Evolutionary conservation across 2,113 vertebrate genomes (phyloP).

Genomic region (Geococcyx californianus): DNA sequence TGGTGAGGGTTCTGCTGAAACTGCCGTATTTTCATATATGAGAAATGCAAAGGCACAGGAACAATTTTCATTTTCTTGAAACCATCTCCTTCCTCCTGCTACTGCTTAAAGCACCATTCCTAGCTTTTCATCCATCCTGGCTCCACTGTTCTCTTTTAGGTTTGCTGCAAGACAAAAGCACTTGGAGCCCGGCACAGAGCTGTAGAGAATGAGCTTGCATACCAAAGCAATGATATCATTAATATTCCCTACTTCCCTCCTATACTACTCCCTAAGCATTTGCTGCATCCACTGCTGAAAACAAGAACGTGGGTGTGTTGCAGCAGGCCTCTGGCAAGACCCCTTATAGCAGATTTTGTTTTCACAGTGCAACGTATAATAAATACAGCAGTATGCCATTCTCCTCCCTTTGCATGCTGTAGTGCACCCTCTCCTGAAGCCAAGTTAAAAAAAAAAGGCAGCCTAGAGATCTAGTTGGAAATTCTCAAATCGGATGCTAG

Average conservation of each 20-base stretch:
- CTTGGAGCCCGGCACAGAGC: neutral
- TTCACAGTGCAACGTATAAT: neutral
- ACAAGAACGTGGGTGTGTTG: neutral
- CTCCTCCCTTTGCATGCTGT: neutral
- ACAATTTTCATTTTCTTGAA: neutral
- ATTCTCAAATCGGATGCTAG: slow-evolving; percentile 26
- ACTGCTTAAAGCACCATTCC: neutral
- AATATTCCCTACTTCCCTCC: neutral
- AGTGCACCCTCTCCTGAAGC: neutral
- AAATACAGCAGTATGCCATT: neutral
- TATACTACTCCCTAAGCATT: fast-evolving
- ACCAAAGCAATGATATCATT: neutral
- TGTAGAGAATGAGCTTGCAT: neutral
- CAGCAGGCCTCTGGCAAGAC: neutral
- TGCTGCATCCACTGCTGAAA: neutral
- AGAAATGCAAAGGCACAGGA: neutral
- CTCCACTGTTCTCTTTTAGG: neutral
- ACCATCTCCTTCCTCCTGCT: neutral
- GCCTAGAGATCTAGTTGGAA: neutral
- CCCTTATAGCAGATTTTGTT: neutral
- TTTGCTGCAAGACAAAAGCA: neutral
- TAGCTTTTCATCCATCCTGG: neutral
- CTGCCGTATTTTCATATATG: neutral
- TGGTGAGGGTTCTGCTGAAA: neutral
- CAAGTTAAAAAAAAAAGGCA: neutral